Evolutionary conservation across 2,797 vertebrate genomes (phyloP).

Genomic region (Synanceia verrucosa): DNA sequence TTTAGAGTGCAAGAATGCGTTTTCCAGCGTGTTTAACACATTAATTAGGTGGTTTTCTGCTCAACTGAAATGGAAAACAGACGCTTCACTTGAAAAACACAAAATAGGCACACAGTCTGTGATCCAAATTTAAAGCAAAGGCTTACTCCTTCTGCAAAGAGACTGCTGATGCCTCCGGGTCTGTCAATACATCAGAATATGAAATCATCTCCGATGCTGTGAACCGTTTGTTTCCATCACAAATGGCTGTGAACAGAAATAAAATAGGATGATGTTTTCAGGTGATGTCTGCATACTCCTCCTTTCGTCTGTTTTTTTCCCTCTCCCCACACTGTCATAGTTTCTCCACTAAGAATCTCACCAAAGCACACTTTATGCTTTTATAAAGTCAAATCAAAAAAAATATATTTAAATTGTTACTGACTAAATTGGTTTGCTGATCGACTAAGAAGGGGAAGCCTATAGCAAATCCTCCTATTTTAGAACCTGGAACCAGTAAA

Average conservation of each 20-base stretch:
- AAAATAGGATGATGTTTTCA: background rate
- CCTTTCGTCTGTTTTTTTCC: background rate
- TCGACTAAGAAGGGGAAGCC: too few relatives aligned
- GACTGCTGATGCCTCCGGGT: background rate
- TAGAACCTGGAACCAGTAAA: background rate
- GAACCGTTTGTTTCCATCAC: background rate
- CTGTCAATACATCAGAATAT: background rate
- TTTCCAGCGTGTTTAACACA: slow-evolving; percentile 39
- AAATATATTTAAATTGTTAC: too few relatives aligned
- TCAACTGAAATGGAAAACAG: slow-evolving; percentile 32
- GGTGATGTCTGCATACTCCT: background rate
- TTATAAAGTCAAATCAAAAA: too few relatives aligned
- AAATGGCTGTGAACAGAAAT: background rate
- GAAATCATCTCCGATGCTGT: too few relatives aligned
- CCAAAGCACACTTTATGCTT: too few relatives aligned
- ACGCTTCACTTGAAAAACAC: slow-evolving; percentile 4
- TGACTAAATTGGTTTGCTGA: too few relatives aligned
- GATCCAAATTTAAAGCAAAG: slow-evolving; percentile 4
- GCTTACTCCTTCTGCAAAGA: background rate
- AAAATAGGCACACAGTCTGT: background rate
- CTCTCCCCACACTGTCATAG: too few relatives aligned
- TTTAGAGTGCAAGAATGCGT: slow-evolving; percentile 3
- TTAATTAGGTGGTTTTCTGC: slow-evolving; percentile 33
- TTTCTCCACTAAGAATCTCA: too few relatives aligned
- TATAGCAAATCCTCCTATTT: too few relatives aligned